Evolutionary conservation across 1,140 invertebrate genomes (phyloP).

Genomic region (Zaprionus nigranus): DNA sequence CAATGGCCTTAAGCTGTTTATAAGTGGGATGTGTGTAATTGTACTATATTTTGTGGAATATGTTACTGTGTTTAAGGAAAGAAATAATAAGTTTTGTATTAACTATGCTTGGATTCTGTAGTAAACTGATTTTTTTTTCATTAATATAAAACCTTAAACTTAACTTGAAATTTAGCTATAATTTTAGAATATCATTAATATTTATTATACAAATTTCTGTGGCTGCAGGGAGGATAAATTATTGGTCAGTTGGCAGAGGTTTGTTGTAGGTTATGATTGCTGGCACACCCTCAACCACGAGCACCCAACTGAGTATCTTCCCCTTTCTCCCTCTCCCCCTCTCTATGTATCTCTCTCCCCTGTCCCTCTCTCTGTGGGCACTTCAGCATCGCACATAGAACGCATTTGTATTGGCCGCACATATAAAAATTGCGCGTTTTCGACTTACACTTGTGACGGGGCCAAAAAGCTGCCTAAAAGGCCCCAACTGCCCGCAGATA

Average conservation of each 20-base stretch:
- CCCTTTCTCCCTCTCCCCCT: too few relatives aligned
- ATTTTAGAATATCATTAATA: background rate
- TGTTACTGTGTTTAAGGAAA: too few relatives aligned
- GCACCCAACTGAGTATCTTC: background rate
- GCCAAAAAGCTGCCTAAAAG: constrained; percentile 55
- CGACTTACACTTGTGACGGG: constrained; percentile 47
- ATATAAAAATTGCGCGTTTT: constrained; percentile 45
- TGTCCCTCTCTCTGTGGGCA: background rate
- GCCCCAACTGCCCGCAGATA: constrained; percentile 48
- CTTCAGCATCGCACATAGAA: constrained; percentile 44
- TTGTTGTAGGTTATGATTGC: constrained; percentile 27
- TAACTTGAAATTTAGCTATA: background rate
- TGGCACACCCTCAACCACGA: background rate
- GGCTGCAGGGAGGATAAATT: background rate
- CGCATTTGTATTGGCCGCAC: constrained; percentile 42
- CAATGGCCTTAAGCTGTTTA: too few relatives aligned
- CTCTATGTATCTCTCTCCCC: background rate
- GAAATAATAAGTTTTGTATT: too few relatives aligned
- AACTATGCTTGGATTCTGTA: too few relatives aligned
- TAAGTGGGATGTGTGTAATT: too few relatives aligned
- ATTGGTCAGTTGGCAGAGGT: background rate
- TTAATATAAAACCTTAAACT: background rate
- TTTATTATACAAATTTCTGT: background rate
- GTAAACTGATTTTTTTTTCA: too few relatives aligned
- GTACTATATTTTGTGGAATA: too few relatives aligned